These are phyloP conservation scores for Hypselothyrea guttata DNA, from an alignment of 2,888 invertebrate species.

Conservation along the genomic window DNA sequence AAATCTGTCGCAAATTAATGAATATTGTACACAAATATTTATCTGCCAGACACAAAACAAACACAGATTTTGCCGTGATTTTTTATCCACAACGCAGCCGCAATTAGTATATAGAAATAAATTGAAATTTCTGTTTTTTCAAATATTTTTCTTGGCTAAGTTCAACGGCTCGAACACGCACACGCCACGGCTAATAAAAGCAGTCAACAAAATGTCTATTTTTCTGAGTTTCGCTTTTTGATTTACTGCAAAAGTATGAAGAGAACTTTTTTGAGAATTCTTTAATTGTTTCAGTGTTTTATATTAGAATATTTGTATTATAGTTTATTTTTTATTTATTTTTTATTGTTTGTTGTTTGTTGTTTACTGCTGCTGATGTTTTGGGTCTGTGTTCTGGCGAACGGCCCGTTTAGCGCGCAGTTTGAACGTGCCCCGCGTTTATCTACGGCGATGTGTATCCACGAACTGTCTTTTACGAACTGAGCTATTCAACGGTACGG, in stretches of 20 bases:
- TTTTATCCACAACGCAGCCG: background rate
- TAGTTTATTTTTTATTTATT: background rate
- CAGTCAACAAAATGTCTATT: slow-evolving; percentile 8
- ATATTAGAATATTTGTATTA: no score
- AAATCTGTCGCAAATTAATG: slow-evolving; percentile 26
- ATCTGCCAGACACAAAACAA: slow-evolving; percentile 13
- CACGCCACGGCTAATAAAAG: slow-evolving; percentile 40
- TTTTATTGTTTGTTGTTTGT: background rate
- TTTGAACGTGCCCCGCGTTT: slow-evolving; percentile 39
- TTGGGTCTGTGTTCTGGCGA: slow-evolving; percentile 51
- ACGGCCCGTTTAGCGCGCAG: slow-evolving; percentile 62
- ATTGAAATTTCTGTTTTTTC: background rate
- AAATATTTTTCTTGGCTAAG: slow-evolving; percentile 35
- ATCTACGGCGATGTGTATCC: slow-evolving; percentile 63
- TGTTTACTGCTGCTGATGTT: slow-evolving; percentile 29
- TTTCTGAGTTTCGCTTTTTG: background rate
- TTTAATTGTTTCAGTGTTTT: background rate
- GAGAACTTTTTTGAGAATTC: background rate
- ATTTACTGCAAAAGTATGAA: no score
- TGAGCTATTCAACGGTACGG: slow-evolving; percentile 47
- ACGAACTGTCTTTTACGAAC: slow-evolving; percentile 63
- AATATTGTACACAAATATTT: slow-evolving; percentile 9
- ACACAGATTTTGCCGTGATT: slow-evolving; percentile 14
- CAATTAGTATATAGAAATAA: slow-evolving; percentile 9
- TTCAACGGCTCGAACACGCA: slow-evolving; percentile 47